These are phyloP conservation scores for Steatocranus sp. DNA, from an alignment of 2,797 vertebrate species.

Conservation along the genomic window DNA sequence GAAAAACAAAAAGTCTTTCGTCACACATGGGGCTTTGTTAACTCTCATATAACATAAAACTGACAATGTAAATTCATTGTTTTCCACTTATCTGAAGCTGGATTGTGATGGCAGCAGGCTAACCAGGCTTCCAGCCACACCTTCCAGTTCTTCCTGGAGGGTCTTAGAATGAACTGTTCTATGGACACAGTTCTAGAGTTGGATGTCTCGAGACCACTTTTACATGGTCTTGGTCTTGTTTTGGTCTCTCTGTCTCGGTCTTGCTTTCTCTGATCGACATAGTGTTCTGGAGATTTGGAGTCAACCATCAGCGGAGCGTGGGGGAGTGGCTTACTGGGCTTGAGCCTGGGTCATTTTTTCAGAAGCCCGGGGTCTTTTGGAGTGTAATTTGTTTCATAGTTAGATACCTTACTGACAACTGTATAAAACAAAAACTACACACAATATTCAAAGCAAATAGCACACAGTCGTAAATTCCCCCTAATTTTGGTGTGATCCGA, in stretches of 20 bases:
- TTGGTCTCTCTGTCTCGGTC: background rate
- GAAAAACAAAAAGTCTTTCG: background rate
- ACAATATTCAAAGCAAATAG: background rate
- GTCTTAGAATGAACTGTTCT: background rate
- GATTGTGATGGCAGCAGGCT: background rate
- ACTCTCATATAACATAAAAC: background rate
- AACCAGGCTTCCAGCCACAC: background rate
- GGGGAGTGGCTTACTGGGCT: background rate
- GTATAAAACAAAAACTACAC: background rate
- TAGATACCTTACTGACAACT: background rate
- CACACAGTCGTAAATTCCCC: background rate
- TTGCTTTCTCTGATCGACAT: background rate
- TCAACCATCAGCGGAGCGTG: background rate
- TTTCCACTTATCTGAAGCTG: background rate
- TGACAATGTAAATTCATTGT: background rate
- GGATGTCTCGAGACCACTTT: background rate
- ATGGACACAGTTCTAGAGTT: background rate
- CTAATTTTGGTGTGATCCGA: background rate
- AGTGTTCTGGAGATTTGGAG: background rate
- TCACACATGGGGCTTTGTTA: background rate
- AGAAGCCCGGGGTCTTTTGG: background rate
- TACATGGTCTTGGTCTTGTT: background rate
- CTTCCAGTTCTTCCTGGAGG: background rate
- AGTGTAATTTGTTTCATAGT: background rate
- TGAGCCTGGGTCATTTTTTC: background rate